Evolutionary conservation across 2,888 invertebrate species (phyloP).

Genomic region (Notodonta ziczac): DNA sequence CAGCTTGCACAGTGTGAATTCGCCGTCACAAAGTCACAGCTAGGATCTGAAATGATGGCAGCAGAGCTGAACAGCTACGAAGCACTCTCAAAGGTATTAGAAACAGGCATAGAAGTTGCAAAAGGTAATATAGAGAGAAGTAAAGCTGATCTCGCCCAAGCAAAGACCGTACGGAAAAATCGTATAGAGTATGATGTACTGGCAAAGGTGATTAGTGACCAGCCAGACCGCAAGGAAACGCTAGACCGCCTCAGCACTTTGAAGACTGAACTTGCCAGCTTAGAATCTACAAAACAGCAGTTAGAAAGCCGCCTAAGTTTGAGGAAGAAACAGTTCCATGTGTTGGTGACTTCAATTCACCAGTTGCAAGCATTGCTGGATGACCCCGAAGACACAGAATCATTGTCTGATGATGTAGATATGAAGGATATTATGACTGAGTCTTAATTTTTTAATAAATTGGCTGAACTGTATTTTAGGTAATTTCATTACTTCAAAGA

Average conservation of each 20-base stretch:
- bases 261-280: slow-evolving; percentile 88
- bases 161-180: slow-evolving; percentile 94
- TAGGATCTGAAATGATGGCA: slow-evolving; percentile 92
- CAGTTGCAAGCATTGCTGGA: slow-evolving; percentile 92
- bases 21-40: slow-evolving; percentile 92
- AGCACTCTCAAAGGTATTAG: slow-evolving; percentile 89
- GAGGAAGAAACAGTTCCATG: slow-evolving; percentile 95
- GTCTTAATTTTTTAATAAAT: slow-evolving; percentile 30
- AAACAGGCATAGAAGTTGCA: slow-evolving; percentile 91
- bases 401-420: slow-evolving; percentile 67
- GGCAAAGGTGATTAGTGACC: slow-evolving; percentile 95
- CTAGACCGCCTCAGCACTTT: slow-evolving; percentile 87
- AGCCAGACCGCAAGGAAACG: slow-evolving; percentile 94
- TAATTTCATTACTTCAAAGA: background rate
- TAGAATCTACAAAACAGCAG: slow-evolving; percentile 89
- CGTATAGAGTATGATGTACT: slow-evolving; percentile 96
- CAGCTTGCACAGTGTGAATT: slow-evolving; percentile 95
- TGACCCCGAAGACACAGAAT: slow-evolving; percentile 86
- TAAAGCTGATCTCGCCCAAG: slow-evolving; percentile 91
- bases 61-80: slow-evolving; percentile 93
- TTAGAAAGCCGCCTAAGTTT: slow-evolving; percentile 91
- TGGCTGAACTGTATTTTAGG: background rate
- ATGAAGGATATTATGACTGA: slow-evolving; percentile 65
- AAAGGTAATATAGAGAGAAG: slow-evolving; percentile 92
- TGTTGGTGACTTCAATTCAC: slow-evolving; percentile 93